Evolutionary conservation across 2,888 invertebrate species (phyloP).

Genomic region (Serrognathus titanus): DNA sequence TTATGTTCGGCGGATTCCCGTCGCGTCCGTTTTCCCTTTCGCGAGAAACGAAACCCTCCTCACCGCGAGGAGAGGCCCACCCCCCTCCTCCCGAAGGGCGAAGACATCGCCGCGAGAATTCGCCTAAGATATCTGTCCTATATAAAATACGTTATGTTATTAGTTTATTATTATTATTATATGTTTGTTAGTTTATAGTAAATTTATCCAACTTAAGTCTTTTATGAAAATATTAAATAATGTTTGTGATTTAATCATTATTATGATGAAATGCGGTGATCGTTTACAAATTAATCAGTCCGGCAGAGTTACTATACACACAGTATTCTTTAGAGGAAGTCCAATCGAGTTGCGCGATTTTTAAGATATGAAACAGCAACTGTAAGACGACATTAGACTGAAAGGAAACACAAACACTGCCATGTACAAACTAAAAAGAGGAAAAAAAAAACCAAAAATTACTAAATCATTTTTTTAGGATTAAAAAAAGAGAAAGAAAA

Average conservation of each 20-base stretch:
- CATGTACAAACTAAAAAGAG: background rate
- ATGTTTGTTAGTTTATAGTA: slow-evolving; percentile 50
- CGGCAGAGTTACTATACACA: too few species aligned
- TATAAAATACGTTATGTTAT: slow-evolving; percentile 46
- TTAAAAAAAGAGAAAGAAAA: slow-evolving; percentile 1
- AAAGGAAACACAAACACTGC: too few species aligned
- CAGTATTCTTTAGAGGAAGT: too few species aligned
- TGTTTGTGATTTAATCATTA: slow-evolving; percentile 38
- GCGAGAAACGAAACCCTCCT: background rate
- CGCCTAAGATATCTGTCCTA: slow-evolving; percentile 32
- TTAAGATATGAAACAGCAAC: too few species aligned
- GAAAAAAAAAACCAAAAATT: background rate
- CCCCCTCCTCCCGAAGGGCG: too few species aligned
- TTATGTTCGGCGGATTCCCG: slow-evolving; percentile 29
- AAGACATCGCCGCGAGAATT: slow-evolving; percentile 1
- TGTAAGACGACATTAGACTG: too few species aligned
- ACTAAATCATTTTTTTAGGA: background rate
- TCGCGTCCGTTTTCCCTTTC: background rate
- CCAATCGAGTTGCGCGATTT: too few species aligned
- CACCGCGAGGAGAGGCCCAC: background rate
- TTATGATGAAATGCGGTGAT: too few species aligned
- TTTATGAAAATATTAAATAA: slow-evolving; percentile 33
- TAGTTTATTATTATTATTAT: slow-evolving; percentile 43
- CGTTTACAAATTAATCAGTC: too few species aligned
- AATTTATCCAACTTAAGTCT: slow-evolving; percentile 42